Evolutionary conservation across 2,113 vertebrate species (phyloP), one percentile per base, ranked within the genome.

Genomic region (Rhabdomys dilectus): DNA sequence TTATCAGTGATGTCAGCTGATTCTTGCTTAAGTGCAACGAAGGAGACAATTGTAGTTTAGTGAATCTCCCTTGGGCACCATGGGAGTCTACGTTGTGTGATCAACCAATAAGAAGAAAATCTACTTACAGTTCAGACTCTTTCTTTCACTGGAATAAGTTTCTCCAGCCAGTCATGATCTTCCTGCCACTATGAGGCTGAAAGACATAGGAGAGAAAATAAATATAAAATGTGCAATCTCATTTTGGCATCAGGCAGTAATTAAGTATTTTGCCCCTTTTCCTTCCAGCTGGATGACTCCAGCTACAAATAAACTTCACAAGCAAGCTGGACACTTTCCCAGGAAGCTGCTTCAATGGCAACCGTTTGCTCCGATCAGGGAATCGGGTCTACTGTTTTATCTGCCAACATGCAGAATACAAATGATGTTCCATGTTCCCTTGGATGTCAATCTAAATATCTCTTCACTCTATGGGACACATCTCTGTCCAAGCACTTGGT

Each of bases 51-150:
- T 10, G 3, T 48, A 72, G 75, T 53, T 88, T 60, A 76, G 76
- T 75, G 70, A 91, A 84, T 39, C 62, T 92, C 36, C 34, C 68
- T n/a, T 58, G 58, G 66, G 70, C 19, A 77, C 7, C 39, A 81
- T 51, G 66, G 29, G 56, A 68, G 29, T 82, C 48, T 4, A 8
- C 76, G 45, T 84, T 34, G 9, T 58, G 56, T 6, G 80, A 68
- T 29, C 2, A 72, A 84, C 7, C 39, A 89, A 77, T 56, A 75
- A 84, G 6, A 89, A 45, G 19, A 97, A 80, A 90, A 76, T 31
- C 64, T 24, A 97, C 97, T 97, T 58, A 97, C 97, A 60, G 3
- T 77, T 97, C 78, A 96, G 75, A 26, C 70, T 88, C 26, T 58
- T 66, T 75, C 70, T 86, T 87, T 95, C 89, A 95, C 31, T 64